phyloP scores from a whole-genome alignment of 2,888 invertebrate species.

The Amiota communis region DNA sequence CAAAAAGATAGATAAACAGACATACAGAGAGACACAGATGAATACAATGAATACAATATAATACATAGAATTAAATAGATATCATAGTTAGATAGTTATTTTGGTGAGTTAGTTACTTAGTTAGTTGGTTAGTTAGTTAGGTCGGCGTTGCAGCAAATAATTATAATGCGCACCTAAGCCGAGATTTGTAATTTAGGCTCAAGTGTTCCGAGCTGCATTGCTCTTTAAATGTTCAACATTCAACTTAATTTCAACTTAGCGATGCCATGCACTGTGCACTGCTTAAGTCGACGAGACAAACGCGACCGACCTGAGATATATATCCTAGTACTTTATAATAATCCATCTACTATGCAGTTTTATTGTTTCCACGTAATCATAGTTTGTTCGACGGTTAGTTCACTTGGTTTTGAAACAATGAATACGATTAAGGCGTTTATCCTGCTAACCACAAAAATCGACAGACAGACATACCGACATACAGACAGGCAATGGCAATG shows the following conservation, averaged over 20 bases:
- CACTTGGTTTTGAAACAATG: constrained; percentile 55
- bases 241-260: too few relatives aligned
- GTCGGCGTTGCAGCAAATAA: constrained; percentile 44
- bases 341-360: constrained; percentile 52
- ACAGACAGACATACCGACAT: constrained; percentile 34
- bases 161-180: constrained; percentile 40
- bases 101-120: not conserved
- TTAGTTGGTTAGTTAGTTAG: too few relatives aligned
- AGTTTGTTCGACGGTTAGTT: constrained; percentile 2
- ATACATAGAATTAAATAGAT: not conserved
- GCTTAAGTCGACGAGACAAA: too few relatives aligned
- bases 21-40: too few relatives aligned
- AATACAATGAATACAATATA: too few relatives aligned
- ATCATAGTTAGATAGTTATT: not conserved
- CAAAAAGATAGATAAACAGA: too few relatives aligned
- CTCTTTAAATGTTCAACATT: not conserved
- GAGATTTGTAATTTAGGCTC: constrained; percentile 28
- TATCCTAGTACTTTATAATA: constrained; percentile 35
- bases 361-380: constrained; percentile 54
- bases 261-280: too few relatives aligned
- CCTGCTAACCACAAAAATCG: constrained; percentile 56
- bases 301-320: too few relatives aligned
- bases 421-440: constrained; percentile 65
- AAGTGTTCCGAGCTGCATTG: not conserved
- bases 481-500: not conserved